Base-by-base conservation (phyloP, 2,888 invertebrate genomes). In the Tanytarsus gracilentus region DNA sequence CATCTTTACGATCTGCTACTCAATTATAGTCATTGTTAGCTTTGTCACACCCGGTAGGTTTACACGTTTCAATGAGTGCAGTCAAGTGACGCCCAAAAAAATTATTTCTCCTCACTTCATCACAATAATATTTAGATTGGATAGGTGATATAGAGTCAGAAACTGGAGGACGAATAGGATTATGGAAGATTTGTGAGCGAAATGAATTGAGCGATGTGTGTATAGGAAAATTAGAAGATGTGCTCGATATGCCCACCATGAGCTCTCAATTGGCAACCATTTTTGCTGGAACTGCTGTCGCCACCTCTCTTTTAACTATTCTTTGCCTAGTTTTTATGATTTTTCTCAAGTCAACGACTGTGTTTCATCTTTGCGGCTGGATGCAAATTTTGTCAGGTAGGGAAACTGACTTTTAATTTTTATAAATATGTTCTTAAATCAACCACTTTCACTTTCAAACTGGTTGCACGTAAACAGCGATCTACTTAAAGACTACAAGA, bases 1-100 rank as follows among this genome's bases (percentile, higher is more conserved):
- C 64, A 90, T 98, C 70, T 96, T 98, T 76, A 92, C 94, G 65
- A 89, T 97, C 71, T 96, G 96, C 76, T 96, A 93, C 74, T 92
- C 93, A 64, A 94, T 98, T 69, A 93, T 99, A 69, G 87, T 88
- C 68, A 85, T 92, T 66, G 93, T 98, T 29, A 90, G 94, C 4
- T 95, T 98, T 73, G 86, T 97, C 62, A 96, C 96, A 63, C 95
- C 95, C 66, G 74, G 74, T 74, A 65, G 68, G 36, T 61, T 25
- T 18, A 29, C 11, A 56, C n/a, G n/a, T n/a, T n/a, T n/a, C n/a
- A n/a, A n/a, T n/a, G n/a, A n/a, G n/a, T n/a, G n/a, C n/a, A n/a
- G 27, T 9, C 30, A 11, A 11, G n/a, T n/a, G n/a, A n/a, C n/a
- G 36, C 36, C 1, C 14, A 36, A 36, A 36, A 14, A 36, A 14